phyloP scores from a whole-genome alignment of 35 echinoderm and acorn worm genomes.

The Ptychodera flava region DNA sequence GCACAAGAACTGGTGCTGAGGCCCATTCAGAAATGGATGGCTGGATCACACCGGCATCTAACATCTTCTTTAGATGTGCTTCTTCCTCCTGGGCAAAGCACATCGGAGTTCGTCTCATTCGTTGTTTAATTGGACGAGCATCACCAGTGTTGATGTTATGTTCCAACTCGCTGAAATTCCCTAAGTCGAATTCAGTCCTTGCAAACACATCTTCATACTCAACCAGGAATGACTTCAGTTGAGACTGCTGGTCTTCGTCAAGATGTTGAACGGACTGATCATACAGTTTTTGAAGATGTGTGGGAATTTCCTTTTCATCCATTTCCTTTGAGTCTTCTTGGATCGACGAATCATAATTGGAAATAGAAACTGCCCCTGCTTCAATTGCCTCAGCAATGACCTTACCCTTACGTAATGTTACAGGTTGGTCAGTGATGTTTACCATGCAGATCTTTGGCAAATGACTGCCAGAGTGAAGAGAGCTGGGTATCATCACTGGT shows the following conservation, averaged over 20 bases:
- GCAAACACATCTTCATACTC: constrained; percentile 40
- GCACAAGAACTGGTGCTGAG: constrained; percentile 19
- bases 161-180: not conserved
- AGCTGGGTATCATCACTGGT: too few relatives aligned
- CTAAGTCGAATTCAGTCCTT: constrained; percentile 30
- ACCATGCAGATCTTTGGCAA: too few relatives aligned
- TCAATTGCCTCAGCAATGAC: too few relatives aligned
- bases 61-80: constrained; percentile 5
- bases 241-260: not conserved
- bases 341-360: too few relatives aligned
- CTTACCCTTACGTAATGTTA: too few relatives aligned
- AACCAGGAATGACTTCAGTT: not conserved
- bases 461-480: too few relatives aligned
- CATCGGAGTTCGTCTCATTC: constrained; percentile 27
- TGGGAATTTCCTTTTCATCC: too few relatives aligned
- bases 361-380: too few relatives aligned
- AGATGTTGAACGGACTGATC: too few relatives aligned
- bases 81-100: constrained; percentile 34
- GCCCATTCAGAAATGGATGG: constrained; percentile 32
- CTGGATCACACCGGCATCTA: constrained; percentile 22
- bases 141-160: constrained; percentile 36
- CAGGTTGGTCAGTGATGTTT: too few relatives aligned
- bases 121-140: constrained; percentile 25
- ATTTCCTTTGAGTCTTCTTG: too few relatives aligned
- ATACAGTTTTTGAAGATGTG: too few relatives aligned